These are phyloP conservation scores for Sepioteuthis lessoniana DNA, from an alignment of 2,888 invertebrate genomes.

Conservation along the genomic window DNA sequence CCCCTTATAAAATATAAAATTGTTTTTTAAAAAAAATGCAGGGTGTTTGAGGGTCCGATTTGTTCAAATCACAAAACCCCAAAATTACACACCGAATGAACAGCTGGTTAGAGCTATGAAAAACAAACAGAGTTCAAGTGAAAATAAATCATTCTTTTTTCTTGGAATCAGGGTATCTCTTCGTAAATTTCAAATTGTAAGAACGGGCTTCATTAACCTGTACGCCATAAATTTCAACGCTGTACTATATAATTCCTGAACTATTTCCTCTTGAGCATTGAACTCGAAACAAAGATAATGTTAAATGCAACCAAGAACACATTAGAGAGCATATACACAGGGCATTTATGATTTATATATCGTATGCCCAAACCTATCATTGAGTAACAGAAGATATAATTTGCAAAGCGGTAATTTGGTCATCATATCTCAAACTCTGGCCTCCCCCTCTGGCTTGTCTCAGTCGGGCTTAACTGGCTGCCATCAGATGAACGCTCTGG, in stretches of 20 bases:
- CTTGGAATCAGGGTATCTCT: not conserved
- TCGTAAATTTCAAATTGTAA: not conserved
- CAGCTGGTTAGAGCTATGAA: not conserved
- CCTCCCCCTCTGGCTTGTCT: not conserved
- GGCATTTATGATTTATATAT: not conserved
- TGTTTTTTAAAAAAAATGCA: too few relatives aligned
- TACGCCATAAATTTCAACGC: not conserved
- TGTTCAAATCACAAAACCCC: too few relatives aligned
- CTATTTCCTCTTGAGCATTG: not conserved
- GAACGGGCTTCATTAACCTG: not conserved
- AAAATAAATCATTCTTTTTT: not conserved
- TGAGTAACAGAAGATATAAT: not conserved
- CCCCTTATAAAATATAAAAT: too few relatives aligned
- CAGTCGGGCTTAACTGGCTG: not conserved
- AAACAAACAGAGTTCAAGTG: not conserved
- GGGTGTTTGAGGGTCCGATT: too few relatives aligned
- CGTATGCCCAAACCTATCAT: not conserved
- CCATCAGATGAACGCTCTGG: not conserved
- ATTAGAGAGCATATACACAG: not conserved
- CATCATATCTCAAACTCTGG: not conserved
- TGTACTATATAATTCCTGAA: not conserved
- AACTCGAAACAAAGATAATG: not conserved
- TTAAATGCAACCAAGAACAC: not conserved
- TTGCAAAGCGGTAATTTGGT: constrained; percentile 33
- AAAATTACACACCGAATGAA: too few relatives aligned